Conservation (phyloP, 1,140 invertebrate species). For the Drosophila cardini region DNA sequence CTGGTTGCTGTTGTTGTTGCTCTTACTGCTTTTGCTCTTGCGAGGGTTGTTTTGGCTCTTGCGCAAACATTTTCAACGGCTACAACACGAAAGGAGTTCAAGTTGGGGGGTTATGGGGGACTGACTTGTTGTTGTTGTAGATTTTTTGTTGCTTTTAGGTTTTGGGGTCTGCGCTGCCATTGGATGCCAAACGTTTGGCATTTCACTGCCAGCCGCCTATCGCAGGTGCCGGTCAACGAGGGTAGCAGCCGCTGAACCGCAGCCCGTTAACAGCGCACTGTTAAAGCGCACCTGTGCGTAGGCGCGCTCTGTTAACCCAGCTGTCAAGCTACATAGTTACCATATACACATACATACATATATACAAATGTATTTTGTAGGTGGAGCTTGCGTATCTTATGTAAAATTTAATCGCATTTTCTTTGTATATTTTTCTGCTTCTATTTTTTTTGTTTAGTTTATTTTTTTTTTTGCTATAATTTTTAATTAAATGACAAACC, state of each 20-base stretch:
- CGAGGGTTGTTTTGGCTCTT: constrained; percentile 73
- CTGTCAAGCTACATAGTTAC: constrained; percentile 16
- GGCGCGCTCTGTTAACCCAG: constrained; percentile 49
- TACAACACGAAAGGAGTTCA: neutral
- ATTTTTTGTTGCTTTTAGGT: constrained; percentile 14
- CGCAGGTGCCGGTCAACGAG: constrained; percentile 68
- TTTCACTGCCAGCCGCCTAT: constrained; percentile 66
- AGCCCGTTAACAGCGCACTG: constrained; percentile 45
- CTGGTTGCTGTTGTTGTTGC: constrained; percentile 10
- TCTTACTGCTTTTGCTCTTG: neutral
- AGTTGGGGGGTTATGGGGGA: constrained; percentile 17
- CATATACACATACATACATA: neutral
- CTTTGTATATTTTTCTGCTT: too few relatives aligned
- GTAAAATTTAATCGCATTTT: constrained; percentile 8
- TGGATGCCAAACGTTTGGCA: constrained; percentile 55
- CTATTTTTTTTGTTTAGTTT: too few relatives aligned
- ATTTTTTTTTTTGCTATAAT: neutral
- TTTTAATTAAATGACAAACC: constrained; percentile 54
- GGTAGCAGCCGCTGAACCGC: constrained; percentile 31
- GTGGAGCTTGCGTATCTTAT: constrained; percentile 37
- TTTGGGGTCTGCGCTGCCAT: constrained; percentile 57
- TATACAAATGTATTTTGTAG: constrained; percentile 15
- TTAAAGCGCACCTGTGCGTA: constrained; percentile 52
- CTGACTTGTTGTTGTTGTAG: constrained; percentile 20
- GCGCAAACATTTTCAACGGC: constrained; percentile 37